Evolutionary conservation across 1,140 invertebrate species (phyloP), one percentile per base, ranked within the genome.

Genomic region (Triops longicaudatus): DNA sequence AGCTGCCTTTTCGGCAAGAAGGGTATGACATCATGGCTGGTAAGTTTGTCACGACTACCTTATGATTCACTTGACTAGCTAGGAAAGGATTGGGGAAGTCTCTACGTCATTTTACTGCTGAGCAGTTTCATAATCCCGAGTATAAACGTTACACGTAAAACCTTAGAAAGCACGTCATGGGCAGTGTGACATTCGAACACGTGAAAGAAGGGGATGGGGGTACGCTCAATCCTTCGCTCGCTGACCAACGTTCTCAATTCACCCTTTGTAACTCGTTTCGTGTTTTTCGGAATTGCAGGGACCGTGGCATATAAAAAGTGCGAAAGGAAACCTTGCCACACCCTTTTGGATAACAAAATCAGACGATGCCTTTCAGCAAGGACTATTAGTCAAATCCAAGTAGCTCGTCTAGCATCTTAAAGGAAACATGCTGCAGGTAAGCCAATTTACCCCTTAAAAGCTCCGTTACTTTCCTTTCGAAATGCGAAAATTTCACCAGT

Each of bases 301-400:
- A 37, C 31, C 6, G 50, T 63, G 50, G 17, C 14, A 6, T n/a
- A 22, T 17, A 63, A 63, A 37, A 37, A 37, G 31, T 37, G 7
- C 50, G 50, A 63, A 17, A 63, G 50, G 14, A 63, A 63, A 63
- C 17, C 50, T 63, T 63, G 50, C 50, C 50, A 63, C 50, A 63
- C 50, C 50, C 50, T 63, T n/a, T 63, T 17, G 3, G 10, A 14
- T 63, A 63, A 63, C 17, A 63, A 63, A 63, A 63, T 63, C 22
- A 22, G 4, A 63, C 50, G 50, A 63, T 63, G 50, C 50, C 50
- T 63, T 63, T 63, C 50, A 63, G 22, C 22, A 63, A 63, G 14
- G n/a, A 22, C 50, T 63, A 63, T 63, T 63, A 63, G 50, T 63
- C 50, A 63, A 63, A 63, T 63, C 14, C 9, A 22, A 63, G 50